Conservation (phyloP, 2,888 invertebrate genomes). For the Rosalia funebris region DNA sequence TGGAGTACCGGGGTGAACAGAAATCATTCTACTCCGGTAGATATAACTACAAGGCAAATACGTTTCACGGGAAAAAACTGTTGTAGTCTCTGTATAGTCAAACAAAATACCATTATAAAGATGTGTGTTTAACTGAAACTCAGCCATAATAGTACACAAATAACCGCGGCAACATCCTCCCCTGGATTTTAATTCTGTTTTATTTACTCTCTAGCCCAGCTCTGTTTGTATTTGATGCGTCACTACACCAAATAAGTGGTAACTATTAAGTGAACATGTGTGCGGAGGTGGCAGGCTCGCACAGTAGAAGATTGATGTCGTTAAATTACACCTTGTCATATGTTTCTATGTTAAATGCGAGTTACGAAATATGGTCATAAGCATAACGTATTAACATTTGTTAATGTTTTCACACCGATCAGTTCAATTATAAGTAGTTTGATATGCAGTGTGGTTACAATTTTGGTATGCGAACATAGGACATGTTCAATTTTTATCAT, state of each 20-base stretch:
- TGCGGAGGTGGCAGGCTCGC: background rate
- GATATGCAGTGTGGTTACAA: too few species aligned
- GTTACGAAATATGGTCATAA: too few species aligned
- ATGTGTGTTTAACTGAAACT: constrained; percentile 19
- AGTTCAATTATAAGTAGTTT: too few species aligned
- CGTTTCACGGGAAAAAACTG: constrained; percentile 19
- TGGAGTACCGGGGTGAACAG: constrained; percentile 1
- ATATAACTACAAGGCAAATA: constrained; percentile 21
- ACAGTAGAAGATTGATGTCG: too few species aligned
- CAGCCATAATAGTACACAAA: constrained; percentile 12
- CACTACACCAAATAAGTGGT: constrained; percentile 7
- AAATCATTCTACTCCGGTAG: constrained; percentile 16
- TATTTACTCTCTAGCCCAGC: constrained; percentile 13
- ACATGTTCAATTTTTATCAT: too few species aligned
- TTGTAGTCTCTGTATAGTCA: constrained; percentile 6
- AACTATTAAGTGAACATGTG: constrained; percentile 7
- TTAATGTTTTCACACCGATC: too few species aligned
- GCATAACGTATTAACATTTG: too few species aligned
- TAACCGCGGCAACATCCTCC: background rate
- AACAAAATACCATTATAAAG: constrained; percentile 22
- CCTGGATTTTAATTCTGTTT: constrained; percentile 8
- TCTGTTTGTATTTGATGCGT: background rate
- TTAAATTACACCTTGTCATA: too few species aligned
- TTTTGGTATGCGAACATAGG: too few species aligned
- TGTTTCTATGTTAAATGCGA: too few species aligned